phyloP scores from a whole-genome alignment of 2,113 vertebrate genomes.

The Fulmarus glacialis region DNA sequence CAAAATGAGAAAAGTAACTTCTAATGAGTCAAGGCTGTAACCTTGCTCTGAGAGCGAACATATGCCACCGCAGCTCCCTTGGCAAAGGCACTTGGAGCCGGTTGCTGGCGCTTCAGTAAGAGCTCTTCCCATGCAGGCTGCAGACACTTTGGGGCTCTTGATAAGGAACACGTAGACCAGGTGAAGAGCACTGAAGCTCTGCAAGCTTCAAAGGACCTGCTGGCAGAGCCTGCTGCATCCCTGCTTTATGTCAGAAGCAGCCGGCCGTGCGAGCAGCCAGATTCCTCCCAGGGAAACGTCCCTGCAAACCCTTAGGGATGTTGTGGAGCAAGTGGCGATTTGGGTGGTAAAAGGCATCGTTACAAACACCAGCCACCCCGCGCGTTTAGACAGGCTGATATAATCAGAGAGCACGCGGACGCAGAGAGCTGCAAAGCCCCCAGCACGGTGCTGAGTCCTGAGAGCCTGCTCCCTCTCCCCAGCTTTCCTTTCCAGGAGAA shows the following conservation, averaged over 20 bases:
- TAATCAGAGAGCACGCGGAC: accelerated
- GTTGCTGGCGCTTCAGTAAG: background rate
- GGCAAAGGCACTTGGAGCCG: background rate
- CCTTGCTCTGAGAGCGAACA: constrained; percentile 42
- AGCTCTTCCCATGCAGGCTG: background rate
- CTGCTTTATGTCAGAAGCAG: background rate
- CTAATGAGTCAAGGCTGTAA: background rate
- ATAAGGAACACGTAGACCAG: background rate
- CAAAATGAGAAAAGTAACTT: background rate
- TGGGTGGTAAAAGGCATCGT: background rate
- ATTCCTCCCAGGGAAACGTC: background rate
- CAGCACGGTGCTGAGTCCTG: accelerated
- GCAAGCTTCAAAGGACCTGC: background rate
- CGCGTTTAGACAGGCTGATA: accelerated
- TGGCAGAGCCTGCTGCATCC: background rate
- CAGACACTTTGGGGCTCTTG: background rate
- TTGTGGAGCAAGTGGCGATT: accelerated
- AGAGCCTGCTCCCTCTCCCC: background rate
- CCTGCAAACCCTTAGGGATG: accelerated
- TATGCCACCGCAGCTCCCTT: constrained; percentile 27
- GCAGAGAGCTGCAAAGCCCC: background rate
- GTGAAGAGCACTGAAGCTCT: background rate
- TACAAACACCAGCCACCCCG: background rate
- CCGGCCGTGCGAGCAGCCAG: background rate
- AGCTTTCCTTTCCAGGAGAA: background rate